These are phyloP conservation scores for Diprion similis DNA, from an alignment of 1,140 invertebrate genomes.

Conservation along the genomic window DNA sequence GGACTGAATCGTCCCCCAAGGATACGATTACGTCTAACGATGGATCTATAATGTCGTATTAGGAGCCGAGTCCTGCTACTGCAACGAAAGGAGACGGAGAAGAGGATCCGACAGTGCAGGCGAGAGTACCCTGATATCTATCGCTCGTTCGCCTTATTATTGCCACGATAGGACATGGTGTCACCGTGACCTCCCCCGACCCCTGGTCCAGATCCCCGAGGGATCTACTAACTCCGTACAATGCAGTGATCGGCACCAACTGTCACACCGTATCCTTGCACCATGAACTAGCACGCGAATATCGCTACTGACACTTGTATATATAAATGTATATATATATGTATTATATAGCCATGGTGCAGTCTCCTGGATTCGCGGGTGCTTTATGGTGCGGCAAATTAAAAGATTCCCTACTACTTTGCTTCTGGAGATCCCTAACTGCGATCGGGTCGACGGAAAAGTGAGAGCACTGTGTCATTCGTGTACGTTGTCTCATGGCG, in stretches of 20 bases:
- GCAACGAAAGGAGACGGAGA: slow-evolving; percentile 9
- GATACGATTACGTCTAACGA: slow-evolving; percentile 42
- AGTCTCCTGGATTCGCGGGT: slow-evolving; percentile 29
- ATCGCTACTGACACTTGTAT: slow-evolving; percentile 20
- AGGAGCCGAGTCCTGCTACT: not conserved
- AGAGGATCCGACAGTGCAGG: not conserved
- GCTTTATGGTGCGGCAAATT: slow-evolving; percentile 65
- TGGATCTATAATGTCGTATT: slow-evolving; percentile 26
- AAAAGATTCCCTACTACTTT: slow-evolving; percentile 59
- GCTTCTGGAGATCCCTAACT: slow-evolving; percentile 42
- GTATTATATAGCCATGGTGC: slow-evolving; percentile 13
- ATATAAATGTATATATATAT: slow-evolving; percentile 43
- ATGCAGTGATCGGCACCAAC: not conserved
- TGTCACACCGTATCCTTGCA: not conserved
- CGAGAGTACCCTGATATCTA: slow-evolving; percentile 21
- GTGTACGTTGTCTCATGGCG: not conserved
- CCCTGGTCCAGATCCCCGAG: slow-evolving; percentile 29
- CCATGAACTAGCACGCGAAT: too few relatives aligned
- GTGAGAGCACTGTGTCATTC: not conserved
- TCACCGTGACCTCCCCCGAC: slow-evolving; percentile 24
- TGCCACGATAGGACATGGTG: slow-evolving; percentile 3
- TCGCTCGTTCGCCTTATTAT: slow-evolving; percentile 23
- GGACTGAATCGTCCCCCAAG: slow-evolving; percentile 45
- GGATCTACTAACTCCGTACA: not conserved
- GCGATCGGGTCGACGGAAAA: slow-evolving; percentile 46